Percentiles rank a stretch among this genome's conserved stretches.
These are phyloP conservation scores for Boloria selene DNA, from an alignment of 2,888 invertebrate species.

Conservation along the genomic window DNA sequence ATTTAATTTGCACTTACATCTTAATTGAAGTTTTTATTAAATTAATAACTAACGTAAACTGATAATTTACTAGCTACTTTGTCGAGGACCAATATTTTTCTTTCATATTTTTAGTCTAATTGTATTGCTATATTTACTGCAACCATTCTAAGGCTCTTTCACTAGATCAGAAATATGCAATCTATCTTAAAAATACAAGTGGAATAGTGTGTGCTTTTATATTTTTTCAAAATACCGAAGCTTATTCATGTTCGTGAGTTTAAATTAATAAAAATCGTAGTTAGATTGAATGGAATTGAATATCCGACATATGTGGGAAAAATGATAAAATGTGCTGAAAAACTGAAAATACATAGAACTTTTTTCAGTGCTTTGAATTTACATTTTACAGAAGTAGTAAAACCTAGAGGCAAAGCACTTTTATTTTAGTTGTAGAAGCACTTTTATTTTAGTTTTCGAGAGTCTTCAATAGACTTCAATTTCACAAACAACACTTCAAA, in stretches of 20 bases:
- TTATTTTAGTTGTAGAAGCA: too few relatives aligned
- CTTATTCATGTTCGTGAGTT: conserved; percentile 11
- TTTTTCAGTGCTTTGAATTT: background rate
- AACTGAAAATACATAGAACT: conserved; percentile 6
- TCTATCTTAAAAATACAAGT: conserved; percentile 7
- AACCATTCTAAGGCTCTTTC: conserved; percentile 5
- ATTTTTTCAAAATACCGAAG: conserved; percentile 12
- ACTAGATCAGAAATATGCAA: conserved; percentile 7
- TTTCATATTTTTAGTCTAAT: background rate
- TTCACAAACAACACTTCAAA: too few relatives aligned
- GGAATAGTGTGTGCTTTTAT: conserved; percentile 10
- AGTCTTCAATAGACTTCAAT: too few relatives aligned
- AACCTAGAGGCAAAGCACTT: too few relatives aligned
- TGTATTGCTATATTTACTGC: background rate
- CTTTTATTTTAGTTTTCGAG: too few relatives aligned
- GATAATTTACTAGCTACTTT: too few relatives aligned
- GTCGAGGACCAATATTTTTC: too few relatives aligned
- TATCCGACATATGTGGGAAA: conserved; percentile 7
- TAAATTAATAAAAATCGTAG: conserved; percentile 15
- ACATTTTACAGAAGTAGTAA: background rate
- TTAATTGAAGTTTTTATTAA: too few relatives aligned
- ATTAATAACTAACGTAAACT: too few relatives aligned
- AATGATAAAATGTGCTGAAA: conserved; percentile 8
- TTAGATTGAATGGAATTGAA: conserved; percentile 11
- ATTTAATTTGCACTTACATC: too few relatives aligned